Percentiles rank a stretch among this genome's conserved stretches.
These are phyloP conservation scores for Gobiocypris rarus DNA, from an alignment of 2,113 vertebrate genomes.

Conservation along the genomic window DNA sequence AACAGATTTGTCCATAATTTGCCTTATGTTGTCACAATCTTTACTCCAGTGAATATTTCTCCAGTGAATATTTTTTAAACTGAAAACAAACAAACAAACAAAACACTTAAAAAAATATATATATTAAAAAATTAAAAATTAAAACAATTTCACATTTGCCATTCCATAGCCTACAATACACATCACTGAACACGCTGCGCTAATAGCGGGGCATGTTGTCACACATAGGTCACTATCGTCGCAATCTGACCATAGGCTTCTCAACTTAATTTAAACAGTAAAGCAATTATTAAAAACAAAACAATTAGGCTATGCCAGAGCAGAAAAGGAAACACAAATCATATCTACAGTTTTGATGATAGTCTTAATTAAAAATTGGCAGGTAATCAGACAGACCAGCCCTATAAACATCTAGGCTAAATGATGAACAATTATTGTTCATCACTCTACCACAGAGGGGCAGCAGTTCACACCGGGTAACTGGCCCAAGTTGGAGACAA, in stretches of 20 bases:
- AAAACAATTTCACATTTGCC: no score
- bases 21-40: neutral
- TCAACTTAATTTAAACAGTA: neutral
- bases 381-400: no score
- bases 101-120: no score
- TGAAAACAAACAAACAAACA: no score
- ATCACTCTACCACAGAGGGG: constrained; percentile 7
- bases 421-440: neutral
- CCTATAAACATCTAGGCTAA: neutral
- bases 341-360: neutral
- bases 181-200: no score
- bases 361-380: neutral
- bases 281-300: neutral
- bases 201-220: neutral
- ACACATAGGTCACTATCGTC: no score
- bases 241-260: neutral
- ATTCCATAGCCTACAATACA: no score
- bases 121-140: no score
- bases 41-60: neutral
- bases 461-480: neutral
- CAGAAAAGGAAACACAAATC: no score
- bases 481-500: neutral
- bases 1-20: neutral
- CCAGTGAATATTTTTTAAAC: no score
- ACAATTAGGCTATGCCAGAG: no score